Evolutionary conservation across 2,888 invertebrate species (phyloP).

Genomic region (Rhagonycha lutea): DNA sequence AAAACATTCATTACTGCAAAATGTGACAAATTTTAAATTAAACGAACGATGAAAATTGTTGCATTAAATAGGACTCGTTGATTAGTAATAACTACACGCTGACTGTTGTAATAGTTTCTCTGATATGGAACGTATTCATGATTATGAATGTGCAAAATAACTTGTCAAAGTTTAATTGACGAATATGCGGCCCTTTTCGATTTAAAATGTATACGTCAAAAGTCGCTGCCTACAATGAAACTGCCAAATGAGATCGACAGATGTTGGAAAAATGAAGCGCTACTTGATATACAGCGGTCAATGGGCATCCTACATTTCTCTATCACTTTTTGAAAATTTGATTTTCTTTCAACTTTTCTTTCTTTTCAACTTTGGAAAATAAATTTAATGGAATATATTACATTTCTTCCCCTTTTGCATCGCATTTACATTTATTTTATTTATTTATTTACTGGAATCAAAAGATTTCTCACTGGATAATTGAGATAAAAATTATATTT

Average conservation of each 20-base stretch:
- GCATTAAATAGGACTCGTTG: background rate
- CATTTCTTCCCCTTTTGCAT: background rate
- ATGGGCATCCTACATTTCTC: slow-evolving; percentile 5
- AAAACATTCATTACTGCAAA: background rate
- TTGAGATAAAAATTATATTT: no score
- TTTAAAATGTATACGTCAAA: slow-evolving; percentile 5
- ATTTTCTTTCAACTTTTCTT: slow-evolving; percentile 1
- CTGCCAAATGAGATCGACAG: slow-evolving; percentile 13
- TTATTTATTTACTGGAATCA: no score
- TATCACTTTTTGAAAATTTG: slow-evolving; percentile 7
- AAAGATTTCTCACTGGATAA: no score
- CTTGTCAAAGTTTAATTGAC: slow-evolving; percentile 11
- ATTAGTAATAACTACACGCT: background rate
- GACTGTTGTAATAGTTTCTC: background rate
- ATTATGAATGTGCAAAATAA: slow-evolving; percentile 6
- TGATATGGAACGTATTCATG: background rate
- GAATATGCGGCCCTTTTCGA: slow-evolving; percentile 9
- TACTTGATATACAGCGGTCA: slow-evolving; percentile 16
- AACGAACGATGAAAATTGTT: background rate
- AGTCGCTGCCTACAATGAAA: slow-evolving; percentile 11
- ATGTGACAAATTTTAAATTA: background rate
- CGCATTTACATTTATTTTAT: background rate
- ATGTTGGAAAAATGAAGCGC: slow-evolving; percentile 13
- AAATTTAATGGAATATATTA: background rate
- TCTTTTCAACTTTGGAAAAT: background rate